phyloP scores from a whole-genome alignment of 2,113 vertebrate species.

The Pelecanus crispus region DNA sequence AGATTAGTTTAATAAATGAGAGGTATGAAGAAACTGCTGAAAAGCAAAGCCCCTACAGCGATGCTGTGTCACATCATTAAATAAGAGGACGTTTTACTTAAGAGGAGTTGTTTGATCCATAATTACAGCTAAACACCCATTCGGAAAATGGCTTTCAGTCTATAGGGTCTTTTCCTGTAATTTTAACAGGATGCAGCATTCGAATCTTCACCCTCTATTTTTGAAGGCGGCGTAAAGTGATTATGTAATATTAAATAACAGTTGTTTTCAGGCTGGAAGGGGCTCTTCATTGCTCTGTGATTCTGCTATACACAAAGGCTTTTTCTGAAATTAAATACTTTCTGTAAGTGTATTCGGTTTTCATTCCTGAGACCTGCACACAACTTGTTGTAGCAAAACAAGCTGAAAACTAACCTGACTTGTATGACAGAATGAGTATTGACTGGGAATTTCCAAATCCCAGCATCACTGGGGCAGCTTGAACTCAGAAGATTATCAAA shows the following conservation, averaged over 20 bases:
- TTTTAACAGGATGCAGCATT: not conserved
- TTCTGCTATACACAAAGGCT: not conserved
- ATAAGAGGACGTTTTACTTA: slow-evolving; percentile 10
- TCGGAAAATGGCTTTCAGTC: not conserved
- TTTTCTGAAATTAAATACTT: slow-evolving; percentile 8
- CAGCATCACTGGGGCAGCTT: not conserved
- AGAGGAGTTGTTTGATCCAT: not conserved
- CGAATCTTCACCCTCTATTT: not conserved
- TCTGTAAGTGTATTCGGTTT: not conserved
- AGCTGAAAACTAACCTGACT: not conserved
- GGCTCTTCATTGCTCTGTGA: not conserved
- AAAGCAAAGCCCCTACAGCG: slow-evolving; percentile 21
- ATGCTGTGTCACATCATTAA: not conserved
- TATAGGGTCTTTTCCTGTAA: not conserved
- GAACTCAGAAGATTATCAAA: not conserved
- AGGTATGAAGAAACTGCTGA: not conserved
- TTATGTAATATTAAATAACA: not conserved
- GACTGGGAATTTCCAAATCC: not conserved
- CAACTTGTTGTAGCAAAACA: not conserved
- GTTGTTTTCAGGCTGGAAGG: not conserved
- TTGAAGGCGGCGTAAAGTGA: not conserved
- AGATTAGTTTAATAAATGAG: slow-evolving; percentile 39
- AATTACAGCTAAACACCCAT: not conserved
- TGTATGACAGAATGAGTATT: not conserved
- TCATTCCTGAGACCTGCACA: not conserved